phyloP scores from a whole-genome alignment of 2,888 invertebrate genomes.

The Gisinianus flammeolus region DNA sequence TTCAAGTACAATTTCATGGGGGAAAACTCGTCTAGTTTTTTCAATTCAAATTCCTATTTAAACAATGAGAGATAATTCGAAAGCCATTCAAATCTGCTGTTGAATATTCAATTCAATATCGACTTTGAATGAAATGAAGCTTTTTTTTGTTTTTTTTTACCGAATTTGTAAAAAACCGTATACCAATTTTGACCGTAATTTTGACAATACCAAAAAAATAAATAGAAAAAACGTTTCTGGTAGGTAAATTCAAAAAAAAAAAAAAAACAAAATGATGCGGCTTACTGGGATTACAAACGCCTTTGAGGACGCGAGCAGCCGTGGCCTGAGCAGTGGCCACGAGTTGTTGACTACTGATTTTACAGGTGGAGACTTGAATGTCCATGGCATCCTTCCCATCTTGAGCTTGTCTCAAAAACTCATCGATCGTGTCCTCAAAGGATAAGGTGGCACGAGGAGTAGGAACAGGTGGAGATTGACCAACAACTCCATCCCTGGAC shows the following conservation, averaged over 20 bases:
- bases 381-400: constrained; percentile 60
- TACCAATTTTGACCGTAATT: too few species aligned
- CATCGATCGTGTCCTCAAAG: constrained; percentile 57
- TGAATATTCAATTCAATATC: too few species aligned
- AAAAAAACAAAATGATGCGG: too few species aligned
- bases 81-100: too few species aligned
- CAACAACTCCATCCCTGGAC: neutral
- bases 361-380: constrained; percentile 62
- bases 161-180: too few species aligned
- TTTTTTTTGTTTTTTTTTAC: neutral
- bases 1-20: too few species aligned
- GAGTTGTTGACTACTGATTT: constrained; percentile 62
- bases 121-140: too few species aligned
- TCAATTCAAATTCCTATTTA: too few species aligned
- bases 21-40: too few species aligned
- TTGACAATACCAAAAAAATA: neutral
- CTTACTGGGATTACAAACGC: constrained; percentile 62
- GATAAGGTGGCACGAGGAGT: constrained; percentile 44
- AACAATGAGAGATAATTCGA: too few species aligned
- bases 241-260: too few species aligned
- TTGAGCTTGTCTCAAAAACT: constrained; percentile 56
- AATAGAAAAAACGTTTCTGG: too few species aligned
- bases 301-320: constrained; percentile 62
- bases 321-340: constrained; percentile 63
- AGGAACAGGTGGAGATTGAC: neutral